Evolutionary conservation across 2,888 invertebrate species (phyloP), one percentile per base, ranked within the genome.

Genomic region (Macaria liturata): DNA sequence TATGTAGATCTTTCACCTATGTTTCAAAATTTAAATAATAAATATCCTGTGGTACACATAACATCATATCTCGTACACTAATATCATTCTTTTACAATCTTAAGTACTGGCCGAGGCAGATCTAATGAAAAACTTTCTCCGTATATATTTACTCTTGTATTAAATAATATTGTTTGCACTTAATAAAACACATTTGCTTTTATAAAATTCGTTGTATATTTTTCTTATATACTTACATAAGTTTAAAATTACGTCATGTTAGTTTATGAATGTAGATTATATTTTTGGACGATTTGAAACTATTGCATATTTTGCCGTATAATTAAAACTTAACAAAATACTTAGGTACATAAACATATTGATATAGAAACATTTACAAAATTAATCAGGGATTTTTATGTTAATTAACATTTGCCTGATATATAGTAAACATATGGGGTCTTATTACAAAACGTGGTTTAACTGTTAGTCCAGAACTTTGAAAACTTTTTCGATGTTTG

Each of bases 31-130:
- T 20, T 20, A 20, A 20, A 1, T 1, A 20, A 1, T 20, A 20
- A 20, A 20, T 20, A 20, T 20, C 20, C 20, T 20, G 20, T 20
- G 20, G 20, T 20, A 20, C 20, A 20, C 20, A 20, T 20, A n/a
- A n/a, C 20, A 20, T 20, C 20, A 1, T 20, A 20, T 20, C 20
- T 20, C 2, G 20, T 20, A 20, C 20, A 20, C 2, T 20, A 20
- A 20, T 37, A 37, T 32, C 32, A n/a, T n/a, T 32, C 9, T 32
- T 6, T 46, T 4, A 9, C 4, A 46, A 4, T 9, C 46, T 3
- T 48, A 61, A 65, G 63, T 76, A 81, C 88, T 89, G 88, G 88
- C 88, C 88, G 81, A 75, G 86, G 85, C 81, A 74, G 37, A 40
- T 49, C 56, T 66, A 57, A 57, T 31, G 20, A 44, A 37, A 37